Base-by-base conservation (phyloP, 1,140 invertebrate species). In the Calephelis nemesis region DNA sequence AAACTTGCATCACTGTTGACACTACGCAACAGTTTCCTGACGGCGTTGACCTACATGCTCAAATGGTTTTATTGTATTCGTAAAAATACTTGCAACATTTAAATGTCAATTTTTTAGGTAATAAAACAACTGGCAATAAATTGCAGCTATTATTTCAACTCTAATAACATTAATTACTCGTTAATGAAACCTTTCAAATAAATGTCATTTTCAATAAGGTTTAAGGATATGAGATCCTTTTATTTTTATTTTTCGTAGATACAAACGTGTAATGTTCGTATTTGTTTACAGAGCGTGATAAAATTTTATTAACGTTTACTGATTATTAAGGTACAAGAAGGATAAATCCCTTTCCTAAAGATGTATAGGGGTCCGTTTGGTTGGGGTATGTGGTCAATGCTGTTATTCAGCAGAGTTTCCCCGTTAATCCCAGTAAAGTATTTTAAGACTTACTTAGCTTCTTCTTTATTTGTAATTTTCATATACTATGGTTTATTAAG, bases 11-110 rank as follows among this genome's bases (percentile, higher is more conserved):
- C 77, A 76, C 63, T 65, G 78, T 74, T 74, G 82, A 72, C 73
- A 68, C 58, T 81, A 81, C 76, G 77, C 81, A 85, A 83, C 75
- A 77, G 78, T 81, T 84, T 85, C 80, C 82, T 80, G 83, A 79
- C 79, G 74, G 75, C 67, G 78, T 69, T 84, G 84, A 86, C 80
- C 82, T 82, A 86, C 80, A 81, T 85, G 70, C 67, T 72, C 75
- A 70, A 78, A 77, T 77, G 64, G 74, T 74, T 79, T 81, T 73
- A 78, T 77, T 78, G 70, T 78, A 70, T 66, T 66, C 49, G n/a
- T 42, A 48, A 69, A 63, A 30, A 50, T 64, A 64, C 19, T 64
- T 30, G 47, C 47, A 48, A 64, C 63, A 64, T 8, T 9, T 47
- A 48, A 48, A 47, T 48, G 63, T 48, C 58, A 60, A n/a, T 60